A percentile compares a stretch with the other conserved stretches of the same genome.
Evolutionary conservation across 2,113 vertebrate species (phyloP).

Genomic region (Trichechus manatus): DNA sequence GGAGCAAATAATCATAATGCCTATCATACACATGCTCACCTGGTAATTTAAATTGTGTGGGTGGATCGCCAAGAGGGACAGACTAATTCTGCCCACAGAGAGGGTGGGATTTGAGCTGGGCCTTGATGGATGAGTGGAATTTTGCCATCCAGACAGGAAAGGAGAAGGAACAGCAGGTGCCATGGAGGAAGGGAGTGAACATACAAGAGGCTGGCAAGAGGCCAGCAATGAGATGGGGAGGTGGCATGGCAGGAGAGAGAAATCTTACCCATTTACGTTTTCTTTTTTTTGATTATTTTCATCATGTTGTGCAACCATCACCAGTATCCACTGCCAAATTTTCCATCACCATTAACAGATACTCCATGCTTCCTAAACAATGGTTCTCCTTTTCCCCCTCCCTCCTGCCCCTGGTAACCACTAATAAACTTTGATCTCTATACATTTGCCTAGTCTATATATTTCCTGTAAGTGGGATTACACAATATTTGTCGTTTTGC

Average conservation of each 20-base stretch:
- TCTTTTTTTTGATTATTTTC: neutral
- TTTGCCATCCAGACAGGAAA: neutral
- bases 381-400: neutral
- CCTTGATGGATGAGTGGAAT: neutral
- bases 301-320: neutral
- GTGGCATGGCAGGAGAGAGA: neutral
- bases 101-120: neutral
- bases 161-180: neutral
- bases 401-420: neutral
- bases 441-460: neutral
- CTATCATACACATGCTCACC: accelerated
- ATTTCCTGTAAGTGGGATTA: neutral
- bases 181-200: neutral
- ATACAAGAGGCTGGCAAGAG: neutral
- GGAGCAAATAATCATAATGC: no score
- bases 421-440: neutral
- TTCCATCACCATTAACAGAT: neutral
- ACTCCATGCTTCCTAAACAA: neutral
- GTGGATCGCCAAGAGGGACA: neutral
- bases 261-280: neutral
- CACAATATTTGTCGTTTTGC: neutral
- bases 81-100: neutral
- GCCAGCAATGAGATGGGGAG: neutral
- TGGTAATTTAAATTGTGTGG: neutral
- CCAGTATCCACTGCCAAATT: neutral